Conservation (phyloP, 2,797 vertebrate species). For the Oreochromis mossambicus region DNA sequence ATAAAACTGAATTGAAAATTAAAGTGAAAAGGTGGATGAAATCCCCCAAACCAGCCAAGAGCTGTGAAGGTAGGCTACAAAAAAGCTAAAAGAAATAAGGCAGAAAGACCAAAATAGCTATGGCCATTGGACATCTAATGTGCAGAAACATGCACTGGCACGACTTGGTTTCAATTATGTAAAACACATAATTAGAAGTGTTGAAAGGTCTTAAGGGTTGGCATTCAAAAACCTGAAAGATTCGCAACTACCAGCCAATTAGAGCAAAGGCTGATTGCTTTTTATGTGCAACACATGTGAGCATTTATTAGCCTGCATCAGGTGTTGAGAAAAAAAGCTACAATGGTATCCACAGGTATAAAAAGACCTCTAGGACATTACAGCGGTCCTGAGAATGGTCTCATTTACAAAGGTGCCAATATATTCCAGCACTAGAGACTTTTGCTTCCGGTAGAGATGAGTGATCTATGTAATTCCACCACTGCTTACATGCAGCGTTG, state of each 20-base stretch:
- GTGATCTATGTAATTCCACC: conserved; percentile 19
- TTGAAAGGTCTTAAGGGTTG: not conserved
- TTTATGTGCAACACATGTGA: not conserved
- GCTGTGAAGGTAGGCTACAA: not conserved
- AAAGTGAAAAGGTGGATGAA: not conserved
- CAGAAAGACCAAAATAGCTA: not conserved
- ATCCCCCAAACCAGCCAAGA: not conserved
- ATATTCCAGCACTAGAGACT: not conserved
- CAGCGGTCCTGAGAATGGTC: not conserved
- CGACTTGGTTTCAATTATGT: not conserved
- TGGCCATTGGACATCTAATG: not conserved
- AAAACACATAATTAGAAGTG: not conserved
- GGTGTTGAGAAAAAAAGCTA: not conserved
- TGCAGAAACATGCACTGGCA: not conserved
- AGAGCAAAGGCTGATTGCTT: not conserved
- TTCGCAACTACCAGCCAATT: not conserved
- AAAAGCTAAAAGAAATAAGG: not conserved
- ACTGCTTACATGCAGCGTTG: not conserved
- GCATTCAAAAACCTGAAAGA: not conserved
- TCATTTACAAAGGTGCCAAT: conserved; percentile 8
- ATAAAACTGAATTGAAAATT: not conserved
- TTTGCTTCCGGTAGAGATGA: not conserved
- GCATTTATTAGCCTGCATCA: not conserved
- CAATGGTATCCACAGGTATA: not conserved
- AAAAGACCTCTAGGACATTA: not conserved